A percentile compares a stretch with the other conserved stretches of the same genome.
Evolutionary conservation across 2,797 vertebrate species (phyloP).

Genomic region (Phaenicophaeus curvirostris): DNA sequence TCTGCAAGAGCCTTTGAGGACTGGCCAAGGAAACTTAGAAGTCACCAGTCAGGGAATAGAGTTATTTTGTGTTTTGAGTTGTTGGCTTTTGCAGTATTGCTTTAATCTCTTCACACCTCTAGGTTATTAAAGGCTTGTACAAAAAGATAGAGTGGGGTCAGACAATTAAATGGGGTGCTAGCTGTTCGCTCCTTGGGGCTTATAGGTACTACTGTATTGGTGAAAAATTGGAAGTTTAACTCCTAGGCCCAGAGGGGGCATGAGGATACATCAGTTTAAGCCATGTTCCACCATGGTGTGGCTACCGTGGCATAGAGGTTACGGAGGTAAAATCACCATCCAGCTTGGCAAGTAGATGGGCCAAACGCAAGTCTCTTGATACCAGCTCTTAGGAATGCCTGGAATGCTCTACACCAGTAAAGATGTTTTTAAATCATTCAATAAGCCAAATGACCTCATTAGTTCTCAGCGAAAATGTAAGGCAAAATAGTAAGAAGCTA

Average conservation of each 20-base stretch:
- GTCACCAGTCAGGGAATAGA: neutral
- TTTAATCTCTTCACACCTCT: slow-evolving; percentile 26
- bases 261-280: neutral
- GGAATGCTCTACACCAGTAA: neutral
- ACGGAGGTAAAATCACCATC: neutral
- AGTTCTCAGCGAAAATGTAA: neutral
- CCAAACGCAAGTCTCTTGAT: neutral
- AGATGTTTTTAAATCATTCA: neutral
- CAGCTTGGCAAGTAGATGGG: neutral
- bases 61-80: slow-evolving; percentile 4
- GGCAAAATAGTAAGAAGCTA: neutral
- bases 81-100: neutral
- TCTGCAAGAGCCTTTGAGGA: slow-evolving; percentile 50
- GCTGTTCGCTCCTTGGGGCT: neutral
- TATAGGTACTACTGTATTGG: neutral
- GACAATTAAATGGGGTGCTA: neutral
- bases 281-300: neutral
- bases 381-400: neutral
- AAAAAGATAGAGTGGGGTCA: neutral
- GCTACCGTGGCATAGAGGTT: accelerated
- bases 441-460: neutral
- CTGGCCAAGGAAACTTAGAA: slow-evolving; percentile 39
- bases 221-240: neutral
- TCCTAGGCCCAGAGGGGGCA: neutral
- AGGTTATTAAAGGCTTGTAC: slow-evolving; percentile 9